Percentiles rank a stretch among this genome's conserved stretches.
Evolutionary conservation across 2,888 invertebrate species (phyloP).

Genomic region (Neuroscelio doddi): DNA sequence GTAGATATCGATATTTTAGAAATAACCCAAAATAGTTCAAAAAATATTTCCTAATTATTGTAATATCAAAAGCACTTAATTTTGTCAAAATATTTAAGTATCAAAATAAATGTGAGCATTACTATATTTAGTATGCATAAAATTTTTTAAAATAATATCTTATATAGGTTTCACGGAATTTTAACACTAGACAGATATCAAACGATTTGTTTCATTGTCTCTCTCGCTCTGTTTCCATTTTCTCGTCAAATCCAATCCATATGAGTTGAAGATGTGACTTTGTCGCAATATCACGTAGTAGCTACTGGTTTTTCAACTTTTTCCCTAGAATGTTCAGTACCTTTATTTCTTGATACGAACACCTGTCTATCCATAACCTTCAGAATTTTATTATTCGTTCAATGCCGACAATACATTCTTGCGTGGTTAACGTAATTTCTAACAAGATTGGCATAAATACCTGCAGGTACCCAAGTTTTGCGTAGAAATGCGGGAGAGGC

Average conservation of each 20-base stretch:
- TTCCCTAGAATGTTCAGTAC: conserved; percentile 33
- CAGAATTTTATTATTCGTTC: conserved; percentile 27
- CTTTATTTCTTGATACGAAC: conserved; percentile 19
- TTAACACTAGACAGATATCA: conserved; percentile 28
- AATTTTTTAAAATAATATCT: conserved; percentile 38
- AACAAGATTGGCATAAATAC: conserved; percentile 54
- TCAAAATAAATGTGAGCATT: no score
- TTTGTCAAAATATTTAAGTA: no score
- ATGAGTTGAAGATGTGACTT: conserved; percentile 35
- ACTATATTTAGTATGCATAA: background rate
- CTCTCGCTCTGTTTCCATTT: conserved; percentile 39
- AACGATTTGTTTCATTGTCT: conserved; percentile 40
- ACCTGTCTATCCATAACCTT: conserved; percentile 35
- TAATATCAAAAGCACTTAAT: no score
- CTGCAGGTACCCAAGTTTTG: conserved; percentile 43
- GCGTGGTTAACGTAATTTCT: conserved; percentile 42
- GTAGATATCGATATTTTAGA: no score
- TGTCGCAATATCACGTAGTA: conserved; percentile 33
- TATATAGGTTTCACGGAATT: conserved; percentile 42
- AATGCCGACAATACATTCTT: conserved; percentile 40
- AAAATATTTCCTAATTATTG: no score
- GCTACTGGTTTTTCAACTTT: conserved; percentile 37
- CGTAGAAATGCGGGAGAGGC: conserved; percentile 52
- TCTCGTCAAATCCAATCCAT: conserved; percentile 33
- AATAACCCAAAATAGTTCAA: no score